Evolutionary conservation across 1,140 invertebrate species (phyloP).

Genomic region (Procambarus clarkii): DNA sequence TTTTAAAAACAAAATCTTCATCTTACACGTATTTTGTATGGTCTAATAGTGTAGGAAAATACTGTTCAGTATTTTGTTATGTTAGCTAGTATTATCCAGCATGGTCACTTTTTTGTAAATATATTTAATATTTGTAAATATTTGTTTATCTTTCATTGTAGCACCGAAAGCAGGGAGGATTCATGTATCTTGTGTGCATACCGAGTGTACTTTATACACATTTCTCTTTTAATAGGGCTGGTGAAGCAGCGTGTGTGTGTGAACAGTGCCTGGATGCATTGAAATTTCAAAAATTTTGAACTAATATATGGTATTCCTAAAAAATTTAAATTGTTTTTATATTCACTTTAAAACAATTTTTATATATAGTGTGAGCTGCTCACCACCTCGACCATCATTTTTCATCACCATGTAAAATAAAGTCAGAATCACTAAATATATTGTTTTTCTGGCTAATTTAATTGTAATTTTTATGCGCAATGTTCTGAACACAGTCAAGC

Average conservation of each 20-base stretch:
- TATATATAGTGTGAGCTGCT: conserved; percentile 2
- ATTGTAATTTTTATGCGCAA: no score
- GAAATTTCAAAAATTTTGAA: background rate
- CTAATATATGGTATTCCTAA: background rate
- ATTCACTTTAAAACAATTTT: background rate
- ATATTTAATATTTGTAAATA: conserved; percentile 44
- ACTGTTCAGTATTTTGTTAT: conserved; percentile 45
- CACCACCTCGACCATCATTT: background rate
- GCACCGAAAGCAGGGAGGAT: conserved; percentile 28
- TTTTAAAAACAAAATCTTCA: background rate
- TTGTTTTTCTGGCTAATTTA: background rate
- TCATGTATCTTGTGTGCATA: background rate
- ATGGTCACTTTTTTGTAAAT: conserved; percentile 35
- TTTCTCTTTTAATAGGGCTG: background rate
- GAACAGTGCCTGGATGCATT: conserved; percentile 15
- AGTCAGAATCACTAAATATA: background rate
- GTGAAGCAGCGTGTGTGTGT: background rate
- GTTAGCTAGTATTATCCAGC: conserved; percentile 26
- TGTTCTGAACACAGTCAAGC: no score
- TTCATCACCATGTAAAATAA: background rate
- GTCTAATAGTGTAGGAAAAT: conserved; percentile 12
- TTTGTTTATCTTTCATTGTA: conserved; percentile 40
- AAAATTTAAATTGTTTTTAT: background rate
- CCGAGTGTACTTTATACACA: conserved; percentile 6
- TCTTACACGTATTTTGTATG: conserved; percentile 26